phyloP scores from a whole-genome alignment of 2,888 invertebrate genomes.

The Ischnus inquisitorius region DNA sequence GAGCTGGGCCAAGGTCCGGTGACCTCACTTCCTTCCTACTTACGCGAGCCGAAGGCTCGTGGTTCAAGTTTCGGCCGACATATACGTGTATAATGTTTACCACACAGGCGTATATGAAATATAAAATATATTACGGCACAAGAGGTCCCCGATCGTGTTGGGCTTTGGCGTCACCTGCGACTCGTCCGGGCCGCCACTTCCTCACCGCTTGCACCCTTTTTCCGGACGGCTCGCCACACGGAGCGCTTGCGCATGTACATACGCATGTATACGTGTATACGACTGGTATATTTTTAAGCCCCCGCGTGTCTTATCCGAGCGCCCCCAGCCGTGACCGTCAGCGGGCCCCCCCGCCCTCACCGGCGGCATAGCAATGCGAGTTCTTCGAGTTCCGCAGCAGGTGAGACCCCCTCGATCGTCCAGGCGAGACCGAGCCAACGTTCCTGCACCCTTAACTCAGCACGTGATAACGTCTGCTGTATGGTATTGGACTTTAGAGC shows the following conservation, averaged over 20 bases:
- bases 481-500: neutral
- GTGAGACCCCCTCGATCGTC: slow-evolving; percentile 65
- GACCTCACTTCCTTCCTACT: slow-evolving; percentile 81
- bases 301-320: slow-evolving; percentile 74
- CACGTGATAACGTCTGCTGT: slow-evolving; percentile 18
- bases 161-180: slow-evolving; percentile 77
- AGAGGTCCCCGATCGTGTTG: slow-evolving; percentile 21
- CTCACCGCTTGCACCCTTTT: slow-evolving; percentile 75
- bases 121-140: slow-evolving; percentile 23
- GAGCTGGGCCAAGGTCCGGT: slow-evolving; percentile 79
- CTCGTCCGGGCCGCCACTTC: slow-evolving; percentile 75
- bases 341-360: slow-evolving; percentile 30
- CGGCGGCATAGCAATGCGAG: slow-evolving; percentile 37
- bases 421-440: slow-evolving; percentile 55
- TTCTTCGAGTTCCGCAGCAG: slow-evolving; percentile 69
- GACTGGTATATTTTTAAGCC: slow-evolving; percentile 47
- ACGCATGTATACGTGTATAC: slow-evolving; percentile 2
- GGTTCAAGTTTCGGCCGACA: slow-evolving; percentile 29
- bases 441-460: slow-evolving; percentile 41
- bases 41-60: slow-evolving; percentile 70
- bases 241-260: neutral
- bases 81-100: neutral
- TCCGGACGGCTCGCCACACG: slow-evolving; percentile 56
- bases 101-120: slow-evolving; percentile 18
- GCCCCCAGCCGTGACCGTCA: slow-evolving; percentile 69